Evolutionary conservation across 2,113 vertebrate genomes (phyloP).

Genomic region (Callaeas wilsoni): DNA sequence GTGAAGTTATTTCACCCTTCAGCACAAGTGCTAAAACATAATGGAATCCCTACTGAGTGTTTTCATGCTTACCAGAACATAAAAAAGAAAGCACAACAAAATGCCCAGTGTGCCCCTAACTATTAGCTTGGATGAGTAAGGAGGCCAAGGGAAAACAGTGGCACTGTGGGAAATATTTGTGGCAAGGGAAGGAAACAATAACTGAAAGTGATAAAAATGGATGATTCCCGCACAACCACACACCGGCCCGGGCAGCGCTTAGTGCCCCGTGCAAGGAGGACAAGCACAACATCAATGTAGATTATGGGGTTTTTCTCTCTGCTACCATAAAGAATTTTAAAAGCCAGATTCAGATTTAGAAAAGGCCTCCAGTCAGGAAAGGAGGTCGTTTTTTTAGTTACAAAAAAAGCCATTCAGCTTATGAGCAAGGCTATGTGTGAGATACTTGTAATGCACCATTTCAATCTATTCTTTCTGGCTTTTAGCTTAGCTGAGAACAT

Average conservation of each 20-base stretch:
- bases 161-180: constrained; percentile 19
- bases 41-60: neutral
- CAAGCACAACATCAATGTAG: neutral
- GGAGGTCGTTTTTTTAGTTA: neutral
- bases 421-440: neutral
- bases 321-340: neutral
- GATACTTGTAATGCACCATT: neutral
- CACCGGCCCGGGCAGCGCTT: neutral
- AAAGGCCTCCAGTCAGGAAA: neutral
- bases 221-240: neutral
- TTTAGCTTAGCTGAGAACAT: neutral
- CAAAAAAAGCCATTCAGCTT: neutral
- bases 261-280: neutral
- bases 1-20: constrained; percentile 33
- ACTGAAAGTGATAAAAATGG: constrained; percentile 47
- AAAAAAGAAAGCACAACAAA: neutral
- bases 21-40: constrained; percentile 7
- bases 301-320: neutral
- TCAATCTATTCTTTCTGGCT: neutral
- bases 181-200: constrained; percentile 11
- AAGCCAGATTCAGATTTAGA: neutral
- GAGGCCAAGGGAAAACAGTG: constrained; percentile 16
- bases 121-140: constrained; percentile 26
- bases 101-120: constrained; percentile 34
- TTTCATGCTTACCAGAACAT: constrained; percentile 26